A percentile compares a stretch with the other conserved stretches of the same genome.
These are phyloP conservation scores for Sitobion miscanthi DNA, from an alignment of 1,140 invertebrate species.

Conservation along the genomic window DNA sequence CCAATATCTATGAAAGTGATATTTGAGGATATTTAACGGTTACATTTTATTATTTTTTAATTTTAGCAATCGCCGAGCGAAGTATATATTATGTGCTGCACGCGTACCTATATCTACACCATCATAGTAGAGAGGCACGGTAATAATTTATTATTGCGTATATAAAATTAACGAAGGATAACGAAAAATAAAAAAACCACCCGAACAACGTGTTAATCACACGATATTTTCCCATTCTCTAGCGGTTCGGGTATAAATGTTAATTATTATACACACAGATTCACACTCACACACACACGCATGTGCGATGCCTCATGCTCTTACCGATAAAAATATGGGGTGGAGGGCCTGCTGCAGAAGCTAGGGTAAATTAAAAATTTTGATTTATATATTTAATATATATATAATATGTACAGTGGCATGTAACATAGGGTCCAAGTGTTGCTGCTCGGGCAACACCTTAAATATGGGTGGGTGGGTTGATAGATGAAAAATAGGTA, in stretches of 20 bases:
- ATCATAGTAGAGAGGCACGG: background rate
- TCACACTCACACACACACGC: background rate
- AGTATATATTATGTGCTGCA: background rate
- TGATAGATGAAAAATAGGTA: no score
- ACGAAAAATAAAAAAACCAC: background rate
- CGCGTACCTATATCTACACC: background rate
- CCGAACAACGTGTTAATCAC: constrained; percentile 9
- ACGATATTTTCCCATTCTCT: constrained; percentile 18
- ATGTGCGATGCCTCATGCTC: background rate
- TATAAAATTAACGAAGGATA: background rate
- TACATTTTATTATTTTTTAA: constrained; percentile 15
- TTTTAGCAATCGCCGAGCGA: background rate
- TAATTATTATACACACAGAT: background rate
- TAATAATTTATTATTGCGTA: constrained; percentile 27
- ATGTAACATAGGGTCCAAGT: no score
- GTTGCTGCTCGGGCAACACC: no score
- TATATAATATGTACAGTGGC: background rate
- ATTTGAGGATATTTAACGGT: background rate
- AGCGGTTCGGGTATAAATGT: constrained; percentile 25
- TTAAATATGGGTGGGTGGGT: no score
- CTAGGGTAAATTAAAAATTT: constrained; percentile 21
- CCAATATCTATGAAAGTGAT: background rate
- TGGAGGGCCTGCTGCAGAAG: background rate
- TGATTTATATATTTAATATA: background rate
- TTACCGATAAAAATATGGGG: background rate